Evolutionary conservation across 2,113 vertebrate species (phyloP).

Genomic region (Cromileptes altivelis): DNA sequence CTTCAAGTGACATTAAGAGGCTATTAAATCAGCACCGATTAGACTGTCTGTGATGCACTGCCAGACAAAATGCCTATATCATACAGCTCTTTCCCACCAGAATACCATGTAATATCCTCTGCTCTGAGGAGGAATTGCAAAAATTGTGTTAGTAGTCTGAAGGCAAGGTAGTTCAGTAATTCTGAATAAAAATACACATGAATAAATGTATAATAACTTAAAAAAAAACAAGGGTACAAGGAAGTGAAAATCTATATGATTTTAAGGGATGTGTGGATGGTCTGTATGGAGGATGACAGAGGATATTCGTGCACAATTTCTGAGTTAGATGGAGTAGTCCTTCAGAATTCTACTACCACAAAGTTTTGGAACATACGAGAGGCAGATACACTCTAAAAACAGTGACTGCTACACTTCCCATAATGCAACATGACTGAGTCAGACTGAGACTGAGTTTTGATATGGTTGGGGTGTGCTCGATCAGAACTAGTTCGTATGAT

Average conservation of each 20-base stretch:
- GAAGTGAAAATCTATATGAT: neutral
- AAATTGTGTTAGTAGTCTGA: neutral
- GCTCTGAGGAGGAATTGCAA: neutral
- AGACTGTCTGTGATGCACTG: slow-evolving; percentile 46
- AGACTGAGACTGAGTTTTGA: neutral
- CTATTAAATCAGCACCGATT: slow-evolving; percentile 57
- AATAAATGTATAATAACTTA: neutral
- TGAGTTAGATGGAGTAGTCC: neutral
- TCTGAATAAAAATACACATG: neutral
- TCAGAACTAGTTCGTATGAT: no score
- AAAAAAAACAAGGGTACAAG: neutral
- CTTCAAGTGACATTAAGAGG: slow-evolving; percentile 64
- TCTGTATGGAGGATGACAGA: neutral
- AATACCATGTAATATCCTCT: neutral
- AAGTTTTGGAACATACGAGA: no score
- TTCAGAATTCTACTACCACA: neutral
- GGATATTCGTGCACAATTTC: no score
- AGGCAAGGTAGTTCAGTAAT: neutral
- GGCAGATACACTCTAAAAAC: no score
- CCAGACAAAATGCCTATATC: slow-evolving; percentile 14
- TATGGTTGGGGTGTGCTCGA: no score
- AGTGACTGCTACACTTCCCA: no score
- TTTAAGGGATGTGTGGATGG: neutral
- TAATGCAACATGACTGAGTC: neutral
- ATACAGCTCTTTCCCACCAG: neutral